Conservation (phyloP, 2,888 invertebrate species). For the Malachius bipustulatus region DNA sequence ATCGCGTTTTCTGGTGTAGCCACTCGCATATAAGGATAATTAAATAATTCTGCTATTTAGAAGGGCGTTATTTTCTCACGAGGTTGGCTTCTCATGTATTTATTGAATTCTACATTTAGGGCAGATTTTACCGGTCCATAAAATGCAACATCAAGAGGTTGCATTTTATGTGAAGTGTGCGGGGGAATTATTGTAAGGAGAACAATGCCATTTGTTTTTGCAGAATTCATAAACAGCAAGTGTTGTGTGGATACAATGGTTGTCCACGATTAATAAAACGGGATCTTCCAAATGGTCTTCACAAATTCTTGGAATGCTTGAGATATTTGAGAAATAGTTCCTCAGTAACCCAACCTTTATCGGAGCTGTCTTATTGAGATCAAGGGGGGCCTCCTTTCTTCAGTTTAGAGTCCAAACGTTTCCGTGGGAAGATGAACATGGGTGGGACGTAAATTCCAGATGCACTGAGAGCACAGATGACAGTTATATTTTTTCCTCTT, state of each 20-base stretch:
- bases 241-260: conserved; percentile 16
- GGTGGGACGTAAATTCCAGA: conserved; percentile 8
- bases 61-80: conserved; percentile 9
- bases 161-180: not conserved
- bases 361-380: conserved; percentile 22
- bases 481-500: conserved; percentile 8
- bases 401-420: not conserved
- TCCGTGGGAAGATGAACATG: conserved; percentile 3
- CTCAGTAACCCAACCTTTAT: conserved; percentile 25
- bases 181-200: conserved; percentile 2
- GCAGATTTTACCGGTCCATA: conserved; percentile 5
- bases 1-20: conserved; percentile 12
- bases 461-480: conserved; percentile 9
- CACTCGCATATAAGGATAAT: conserved; percentile 9
- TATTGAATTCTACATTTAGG: conserved; percentile 1
- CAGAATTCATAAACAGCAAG: conserved; percentile 6
- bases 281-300: conserved; percentile 26
- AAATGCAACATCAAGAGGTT: conserved; percentile 4
- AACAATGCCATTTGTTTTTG: conserved; percentile 6
- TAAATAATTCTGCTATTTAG: conserved; percentile 11
- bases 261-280: conserved; percentile 25
- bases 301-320: conserved; percentile 21
- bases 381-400: conserved; percentile 22
- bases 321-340: conserved; percentile 13
- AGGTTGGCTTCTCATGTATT: conserved; percentile 9